These are phyloP conservation scores for Chanos chanos DNA, from an alignment of 2,797 vertebrate genomes.

Conservation along the genomic window DNA sequence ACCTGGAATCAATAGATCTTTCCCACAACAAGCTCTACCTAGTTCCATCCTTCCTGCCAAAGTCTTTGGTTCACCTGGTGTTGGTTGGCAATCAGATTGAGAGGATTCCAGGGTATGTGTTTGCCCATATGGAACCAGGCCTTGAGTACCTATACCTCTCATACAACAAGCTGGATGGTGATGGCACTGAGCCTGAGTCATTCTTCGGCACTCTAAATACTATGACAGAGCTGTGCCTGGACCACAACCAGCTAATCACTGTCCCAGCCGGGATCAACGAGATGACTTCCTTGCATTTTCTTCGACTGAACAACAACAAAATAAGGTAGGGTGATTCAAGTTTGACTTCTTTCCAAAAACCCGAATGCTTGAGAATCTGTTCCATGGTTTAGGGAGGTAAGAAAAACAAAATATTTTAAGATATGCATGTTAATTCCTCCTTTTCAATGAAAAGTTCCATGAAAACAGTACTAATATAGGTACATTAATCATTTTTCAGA, in stretches of 20 bases:
- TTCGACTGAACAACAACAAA: slow-evolving; percentile 89
- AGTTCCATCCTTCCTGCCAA: slow-evolving; percentile 92
- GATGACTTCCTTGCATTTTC: slow-evolving; percentile 87
- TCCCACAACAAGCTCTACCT: slow-evolving; percentile 90
- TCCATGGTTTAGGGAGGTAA: too few relatives aligned
- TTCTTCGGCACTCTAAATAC: slow-evolving; percentile 86
- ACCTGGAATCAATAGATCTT: slow-evolving; percentile 92
- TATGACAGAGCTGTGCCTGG: slow-evolving; percentile 89
- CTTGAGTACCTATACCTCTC: slow-evolving; percentile 95
- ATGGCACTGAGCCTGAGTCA: slow-evolving; percentile 83
- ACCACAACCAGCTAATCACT: slow-evolving; percentile 84
- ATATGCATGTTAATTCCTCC: too few relatives aligned
- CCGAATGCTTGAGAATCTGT: too few relatives aligned
- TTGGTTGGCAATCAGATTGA: slow-evolving; percentile 92
- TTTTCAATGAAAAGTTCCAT: too few relatives aligned
- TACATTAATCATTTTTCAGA: not conserved
- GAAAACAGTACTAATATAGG: not conserved
- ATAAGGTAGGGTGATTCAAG: slow-evolving; percentile 75
- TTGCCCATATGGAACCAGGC: slow-evolving; percentile 92
- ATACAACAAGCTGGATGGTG: slow-evolving; percentile 84
- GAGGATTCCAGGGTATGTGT: slow-evolving; percentile 91
- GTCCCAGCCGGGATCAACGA: slow-evolving; percentile 85
- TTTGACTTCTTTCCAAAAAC: too few relatives aligned
- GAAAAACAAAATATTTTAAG: too few relatives aligned
- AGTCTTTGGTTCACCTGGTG: slow-evolving; percentile 86